Percentiles rank a stretch among this genome's conserved stretches.
Conservation (phyloP, 2,113 vertebrate species). For the Entomyzon cyanotis region DNA sequence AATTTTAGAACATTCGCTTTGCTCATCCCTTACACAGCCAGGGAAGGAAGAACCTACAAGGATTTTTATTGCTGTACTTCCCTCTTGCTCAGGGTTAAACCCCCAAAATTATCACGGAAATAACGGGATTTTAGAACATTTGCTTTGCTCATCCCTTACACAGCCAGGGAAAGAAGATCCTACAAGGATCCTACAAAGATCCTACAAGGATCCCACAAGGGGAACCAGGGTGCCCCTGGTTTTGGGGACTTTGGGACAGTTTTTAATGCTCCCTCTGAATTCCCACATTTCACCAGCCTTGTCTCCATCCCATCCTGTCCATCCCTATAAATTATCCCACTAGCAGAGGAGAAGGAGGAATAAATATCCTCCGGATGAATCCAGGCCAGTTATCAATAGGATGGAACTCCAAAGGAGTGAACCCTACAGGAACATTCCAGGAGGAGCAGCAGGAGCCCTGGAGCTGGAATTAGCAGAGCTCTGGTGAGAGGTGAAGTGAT, state of each 20-base stretch:
- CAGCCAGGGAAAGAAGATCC: background rate
- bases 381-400: background rate
- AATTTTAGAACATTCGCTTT: background rate
- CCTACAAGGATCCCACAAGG: background rate
- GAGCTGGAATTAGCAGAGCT: background rate
- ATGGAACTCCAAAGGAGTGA: background rate
- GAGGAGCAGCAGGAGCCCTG: background rate
- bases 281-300: background rate
- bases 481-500: background rate
- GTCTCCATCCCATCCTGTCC: accelerated
- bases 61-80: background rate
- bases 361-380: background rate
- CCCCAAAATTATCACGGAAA: background rate
- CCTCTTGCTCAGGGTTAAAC: background rate
- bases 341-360: background rate
- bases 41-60: background rate
- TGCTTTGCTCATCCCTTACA: accelerated
- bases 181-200: too few species aligned
- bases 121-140: background rate
- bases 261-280: background rate
- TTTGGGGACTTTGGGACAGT: background rate
- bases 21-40: accelerated
- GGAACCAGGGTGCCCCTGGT: too few species aligned
- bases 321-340: background rate
- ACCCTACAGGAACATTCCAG: background rate